Evolutionary conservation across 2,113 vertebrate genomes (phyloP), one percentile per base, ranked within the genome.

Genomic region (Oryzias javanicus): DNA sequence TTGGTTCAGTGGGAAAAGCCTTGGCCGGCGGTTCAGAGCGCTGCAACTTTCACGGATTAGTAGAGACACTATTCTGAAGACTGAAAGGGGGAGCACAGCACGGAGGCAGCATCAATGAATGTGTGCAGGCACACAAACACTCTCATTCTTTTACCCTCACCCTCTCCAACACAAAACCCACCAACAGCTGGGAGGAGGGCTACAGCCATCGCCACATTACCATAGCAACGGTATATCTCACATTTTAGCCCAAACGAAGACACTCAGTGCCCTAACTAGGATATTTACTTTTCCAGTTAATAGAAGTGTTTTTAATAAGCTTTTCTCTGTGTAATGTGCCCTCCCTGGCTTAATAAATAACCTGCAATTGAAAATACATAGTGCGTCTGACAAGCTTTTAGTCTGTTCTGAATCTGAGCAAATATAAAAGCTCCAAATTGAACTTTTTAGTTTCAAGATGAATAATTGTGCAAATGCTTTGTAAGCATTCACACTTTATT

Each of bases 11-110:
- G 94, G 94, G 91, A 95, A 95, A 94, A 94, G 90, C 92, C 91
- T 94, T 95, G 94, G 94, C 94, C 92, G 90, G 92, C 91, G 91
- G 93, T 95, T 98, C 93, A 94, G 94, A 94, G 94, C 93, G 91
- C 94, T 90, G 92, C 94, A 98, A 97, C 94, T 95, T 95, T 96
- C 94, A 96, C 94, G 94, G 96, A 97, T 98, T 98, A 96, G 95
- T 94, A 94, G 94, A 95, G 94, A 95, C 93, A 93, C 95, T 94
- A 95, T 98, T 97, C 94, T 95, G 92, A 89, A 91, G 88, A 2
- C 70, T 96, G 94, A 96, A 99, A 97, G 92, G 93, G 80, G 86
- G 91, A 93, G 92, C 95, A 94, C 95, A 98, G 97, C 96, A 93
- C 95, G 95, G 92, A 94, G 95, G 95, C 91, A 91, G 93, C 95